Evolutionary conservation across 1,140 invertebrate genomes (phyloP), one percentile per base, ranked within the genome.

Genomic region (Diuraphis noxia): DNA sequence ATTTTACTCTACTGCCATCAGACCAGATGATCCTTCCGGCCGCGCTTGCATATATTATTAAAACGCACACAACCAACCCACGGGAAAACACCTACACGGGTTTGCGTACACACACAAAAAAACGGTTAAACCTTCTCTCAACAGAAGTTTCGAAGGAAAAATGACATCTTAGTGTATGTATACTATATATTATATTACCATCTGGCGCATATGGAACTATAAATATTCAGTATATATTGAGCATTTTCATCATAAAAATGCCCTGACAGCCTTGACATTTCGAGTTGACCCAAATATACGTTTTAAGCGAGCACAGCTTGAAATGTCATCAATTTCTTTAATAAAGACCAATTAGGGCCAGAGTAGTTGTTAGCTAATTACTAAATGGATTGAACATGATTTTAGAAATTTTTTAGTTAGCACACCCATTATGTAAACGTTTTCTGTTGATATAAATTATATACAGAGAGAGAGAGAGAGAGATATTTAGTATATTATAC

Each of bases 1-100:
- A 49, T 49, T 23, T 38, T 86, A 52, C 36, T 88, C 8, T 19
- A 19, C 17, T 2, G 46, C 21, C 21, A 49, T 63, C n/a, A 46
- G 34, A 38, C 89, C 77, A 52, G 89, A 91, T 82, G 77, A 81
- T 91, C 38, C 77, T 91, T 91, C 89, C 43, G 89, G 77, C 43
- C 77, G 36, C 43, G 41, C 30, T n/a, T 34, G 87, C 87, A 86
- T 86, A 52, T 25, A 85, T 85, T 41, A 49, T 79, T 36, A 52
- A 49, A 81, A 38, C 21, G 23, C 34, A 36, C 77, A 19, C 43
- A n/a, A 19, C 77, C 77, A 49, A 79, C 89, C 89, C 77, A 91
- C 89, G 77, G 13, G 52, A 43, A 30, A 36, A 82, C 89, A 49
- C 89, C 89, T 82, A 91, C 88, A 38, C 43, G 77, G 36, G 63